A percentile compares a stretch with the other conserved stretches of the same genome.
phyloP scores from a whole-genome alignment of 2,113 vertebrate genomes.

The Sakesphorus luctuosus region DNA sequence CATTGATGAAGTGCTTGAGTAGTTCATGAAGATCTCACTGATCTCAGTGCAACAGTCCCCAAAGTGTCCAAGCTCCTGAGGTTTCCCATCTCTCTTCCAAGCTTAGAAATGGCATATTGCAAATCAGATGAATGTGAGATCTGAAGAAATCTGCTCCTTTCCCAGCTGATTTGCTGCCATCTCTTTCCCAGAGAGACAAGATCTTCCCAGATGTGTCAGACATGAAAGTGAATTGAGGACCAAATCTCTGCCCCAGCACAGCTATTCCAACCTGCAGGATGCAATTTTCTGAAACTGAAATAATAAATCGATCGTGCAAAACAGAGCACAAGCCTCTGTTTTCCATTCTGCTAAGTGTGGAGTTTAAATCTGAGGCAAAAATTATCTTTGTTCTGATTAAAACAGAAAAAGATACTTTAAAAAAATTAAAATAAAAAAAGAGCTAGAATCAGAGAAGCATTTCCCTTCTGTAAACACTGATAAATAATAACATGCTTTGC shows the following conservation, averaged over 20 bases:
- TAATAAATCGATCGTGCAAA: neutral
- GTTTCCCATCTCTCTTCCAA: neutral
- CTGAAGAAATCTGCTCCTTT: neutral
- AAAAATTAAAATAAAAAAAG: neutral
- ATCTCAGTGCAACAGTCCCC: neutral
- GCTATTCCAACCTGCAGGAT: neutral
- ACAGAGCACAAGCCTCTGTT: neutral
- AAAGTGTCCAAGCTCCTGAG: neutral
- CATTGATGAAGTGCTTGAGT: neutral
- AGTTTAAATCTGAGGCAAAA: neutral
- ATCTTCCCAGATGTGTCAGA: neutral
- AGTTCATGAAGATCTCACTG: neutral
- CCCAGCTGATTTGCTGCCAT: neutral
- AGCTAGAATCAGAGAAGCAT: neutral
- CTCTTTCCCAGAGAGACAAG: neutral
- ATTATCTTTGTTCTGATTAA: neutral
- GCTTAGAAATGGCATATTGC: neutral
- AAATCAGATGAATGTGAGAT: neutral
- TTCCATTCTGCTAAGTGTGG: neutral
- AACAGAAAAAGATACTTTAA: neutral
- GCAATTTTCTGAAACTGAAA: neutral
- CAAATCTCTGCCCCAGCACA: neutral
- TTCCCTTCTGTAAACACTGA: neutral
- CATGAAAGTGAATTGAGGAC: conserved; percentile 17
- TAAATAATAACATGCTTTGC: neutral